Conservation (phyloP, 2,113 vertebrate genomes). For the human region GRCh38 chr4:123832501-123833000, state of each 20-base stretch:
- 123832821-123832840: constrained; percentile 98
- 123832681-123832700: constrained; percentile 87
- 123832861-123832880: constrained; percentile 91
- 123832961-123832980: constrained; percentile 85
- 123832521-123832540: constrained; percentile 93
- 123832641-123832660: constrained; percentile 92
- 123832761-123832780: constrained; percentile 76
- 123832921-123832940: constrained; percentile 88
- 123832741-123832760: constrained; percentile 89
- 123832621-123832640: constrained; percentile 95
- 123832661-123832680: constrained; percentile 94
- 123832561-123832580: constrained; percentile 97
- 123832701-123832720: constrained; percentile 66
- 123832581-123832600: constrained; percentile 99
- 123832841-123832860: constrained; percentile 93
- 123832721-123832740: constrained; percentile 81
- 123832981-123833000: constrained; percentile 84
- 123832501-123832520: constrained; percentile 99
- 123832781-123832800: constrained; percentile 90
- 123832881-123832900: constrained; percentile 87
- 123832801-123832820: constrained; percentile 88
- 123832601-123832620: constrained; percentile 96
- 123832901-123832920: constrained; percentile 93
- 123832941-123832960: constrained; percentile 89
- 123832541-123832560: constrained; percentile 95